A percentile compares a stretch with the other conserved stretches of the same genome.
phyloP scores from a whole-genome alignment of 2,113 vertebrate genomes.

The Cepphus grylle region DNA sequence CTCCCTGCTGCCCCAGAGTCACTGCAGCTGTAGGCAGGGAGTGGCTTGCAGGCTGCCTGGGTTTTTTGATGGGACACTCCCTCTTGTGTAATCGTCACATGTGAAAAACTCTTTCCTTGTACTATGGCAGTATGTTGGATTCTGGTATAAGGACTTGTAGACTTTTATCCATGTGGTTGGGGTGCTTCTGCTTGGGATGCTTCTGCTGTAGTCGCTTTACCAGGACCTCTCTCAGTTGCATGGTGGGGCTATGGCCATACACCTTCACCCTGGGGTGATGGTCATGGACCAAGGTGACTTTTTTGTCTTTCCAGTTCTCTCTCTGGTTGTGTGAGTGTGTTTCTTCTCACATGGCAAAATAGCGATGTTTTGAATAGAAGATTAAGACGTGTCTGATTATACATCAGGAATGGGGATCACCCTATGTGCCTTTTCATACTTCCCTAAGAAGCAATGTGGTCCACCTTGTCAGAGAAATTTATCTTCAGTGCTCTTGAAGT shows the following conservation, averaged over 20 bases:
- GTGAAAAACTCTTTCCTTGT: background rate
- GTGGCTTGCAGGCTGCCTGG: background rate
- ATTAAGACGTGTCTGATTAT: background rate
- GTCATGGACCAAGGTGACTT: background rate
- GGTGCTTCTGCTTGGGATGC: background rate
- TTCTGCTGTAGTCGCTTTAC: background rate
- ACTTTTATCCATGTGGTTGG: background rate
- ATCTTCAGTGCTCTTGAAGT: background rate
- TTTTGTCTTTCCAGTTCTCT: background rate
- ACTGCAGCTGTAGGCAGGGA: background rate
- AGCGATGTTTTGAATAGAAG: background rate
- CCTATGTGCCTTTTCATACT: background rate
- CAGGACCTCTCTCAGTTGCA: accelerated
- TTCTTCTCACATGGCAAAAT: background rate
- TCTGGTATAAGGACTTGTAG: background rate
- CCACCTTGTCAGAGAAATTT: background rate
- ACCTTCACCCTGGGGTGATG: background rate
- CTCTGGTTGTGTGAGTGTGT: background rate
- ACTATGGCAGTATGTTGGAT: background rate
- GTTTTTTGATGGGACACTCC: background rate
- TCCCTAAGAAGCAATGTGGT: background rate
- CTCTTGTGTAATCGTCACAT: background rate
- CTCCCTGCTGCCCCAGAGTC: background rate
- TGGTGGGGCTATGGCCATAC: background rate
- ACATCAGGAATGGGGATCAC: background rate